Percentiles rank a stretch among this genome's conserved stretches.
Evolutionary conservation across 2,888 invertebrate genomes (phyloP).

Genomic region (Galerucella calmariensis): DNA sequence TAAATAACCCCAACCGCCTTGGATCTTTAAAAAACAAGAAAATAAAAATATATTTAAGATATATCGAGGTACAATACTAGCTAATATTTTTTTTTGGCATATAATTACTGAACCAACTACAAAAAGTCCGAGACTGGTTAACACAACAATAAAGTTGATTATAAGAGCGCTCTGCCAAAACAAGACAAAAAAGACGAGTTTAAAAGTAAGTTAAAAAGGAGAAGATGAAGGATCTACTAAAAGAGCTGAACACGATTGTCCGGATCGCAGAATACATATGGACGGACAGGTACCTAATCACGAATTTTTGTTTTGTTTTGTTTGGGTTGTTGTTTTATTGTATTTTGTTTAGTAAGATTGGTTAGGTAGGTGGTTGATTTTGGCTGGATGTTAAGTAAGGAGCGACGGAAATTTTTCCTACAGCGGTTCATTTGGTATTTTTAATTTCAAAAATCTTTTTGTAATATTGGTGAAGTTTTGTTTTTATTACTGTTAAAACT

Average conservation of each 20-base stretch:
- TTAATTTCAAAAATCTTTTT: background rate
- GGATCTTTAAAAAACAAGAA: background rate
- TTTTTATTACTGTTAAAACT: no score
- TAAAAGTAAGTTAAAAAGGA: conserved; percentile 6
- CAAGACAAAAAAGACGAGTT: conserved; percentile 42
- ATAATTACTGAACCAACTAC: conserved; percentile 38
- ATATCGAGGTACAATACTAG: conserved; percentile 40
- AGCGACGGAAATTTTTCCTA: conserved; percentile 8
- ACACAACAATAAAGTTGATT: conserved; percentile 51
- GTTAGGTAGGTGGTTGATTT: conserved; percentile 44
- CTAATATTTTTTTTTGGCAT: conserved; percentile 41
- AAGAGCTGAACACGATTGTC: conserved; percentile 40
- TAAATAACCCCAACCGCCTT: conserved; percentile 11
- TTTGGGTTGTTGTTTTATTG: conserved; percentile 20
- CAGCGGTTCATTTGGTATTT: background rate
- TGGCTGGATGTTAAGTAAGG: conserved; percentile 24
- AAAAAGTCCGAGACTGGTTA: conserved; percentile 46
- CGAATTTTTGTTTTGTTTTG: conserved; percentile 32
- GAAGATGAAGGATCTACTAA: conserved; percentile 21
- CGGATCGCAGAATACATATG: conserved; percentile 34
- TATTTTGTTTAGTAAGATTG: conserved; percentile 26
- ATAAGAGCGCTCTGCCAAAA: conserved; percentile 39
- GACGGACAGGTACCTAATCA: conserved; percentile 42
- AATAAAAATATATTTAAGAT: conserved; percentile 28
- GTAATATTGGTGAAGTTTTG: background rate